Evolutionary conservation across 2,888 invertebrate genomes (phyloP), one percentile per base, ranked within the genome.

Genomic region (Drosophila pseudotakahashii): DNA sequence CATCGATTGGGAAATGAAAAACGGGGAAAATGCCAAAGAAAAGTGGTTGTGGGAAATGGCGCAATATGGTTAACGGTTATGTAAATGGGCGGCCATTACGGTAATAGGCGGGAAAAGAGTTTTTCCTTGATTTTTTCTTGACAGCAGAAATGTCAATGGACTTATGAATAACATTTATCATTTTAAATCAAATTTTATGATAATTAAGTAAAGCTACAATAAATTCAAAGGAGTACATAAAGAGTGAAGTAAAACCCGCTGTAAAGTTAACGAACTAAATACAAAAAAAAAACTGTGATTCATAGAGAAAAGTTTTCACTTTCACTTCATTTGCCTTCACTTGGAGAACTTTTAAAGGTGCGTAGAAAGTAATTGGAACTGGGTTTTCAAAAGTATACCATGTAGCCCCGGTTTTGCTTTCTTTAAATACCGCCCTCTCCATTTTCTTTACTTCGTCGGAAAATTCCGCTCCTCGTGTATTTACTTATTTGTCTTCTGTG

Each of bases 21-120:
- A 45, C 51, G 34, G 34, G n/a, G 39, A 26, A 64, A 62, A 44
- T 30, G 13, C 36, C 36, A 47, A 14, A 7, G 42, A n/a, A 26
- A 44, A 36, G 14, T 34, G 47, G 10, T 45, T 45, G 7, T 14
- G 36, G 34, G 42, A 64, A 64, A 62, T 52, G 34, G 16, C 37
- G 44, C 45, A 61, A 61, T 61, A 26, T n/a, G 51, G 45, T 34
- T 62, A 52, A 66, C 45, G 39, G 37, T 62, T 62, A 52, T 62
- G 37, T 16, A 32, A 45, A 52, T 51, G 62, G 45, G 36, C 11
- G 30, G 2, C 14, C 50, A 51, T 60, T 23, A 44, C 30, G 19
- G 44, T 14, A 13, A 45, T 7, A 30, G 14, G 23, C 14, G 26
- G 30, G 3, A 26, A n/a, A 36, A 36, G 19, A 14, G 16, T 13